Base-by-base conservation (phyloP, 2,113 vertebrate genomes). In the Xenus cinereus region DNA sequence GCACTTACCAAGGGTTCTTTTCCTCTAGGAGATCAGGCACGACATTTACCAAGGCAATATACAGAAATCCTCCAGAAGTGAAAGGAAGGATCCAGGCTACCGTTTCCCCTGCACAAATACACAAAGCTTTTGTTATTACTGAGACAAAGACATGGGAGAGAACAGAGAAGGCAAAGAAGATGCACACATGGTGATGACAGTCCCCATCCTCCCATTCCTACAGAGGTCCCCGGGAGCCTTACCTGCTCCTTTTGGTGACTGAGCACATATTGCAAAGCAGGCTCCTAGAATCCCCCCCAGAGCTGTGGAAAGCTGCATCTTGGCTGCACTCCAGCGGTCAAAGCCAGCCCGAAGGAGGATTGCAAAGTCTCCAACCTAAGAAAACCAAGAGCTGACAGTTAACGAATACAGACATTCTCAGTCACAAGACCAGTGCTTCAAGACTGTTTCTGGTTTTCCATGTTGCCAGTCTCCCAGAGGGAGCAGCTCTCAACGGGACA, bases 321-420 rank as follows among this genome's bases (percentile, higher is more conserved):
- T 99, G 84, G 99, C 99, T 19, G 99, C 99, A 27, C 99, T 99
- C 99, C 99, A 99, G 54, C 99, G 98, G 95, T 99, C 99, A 94
- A 99, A 99, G 28, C 99, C 99, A 8, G 99, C 99, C 79, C 99
- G 98, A 92, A 99, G 98, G 46, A 99, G 97, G 96, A 99, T 99
- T 94, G 99, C 99, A 93, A 99, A 99, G 97, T 99, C 99, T 92
- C 99, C 99, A 94, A 99, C 98, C 99, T 99, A 95, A 89, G 71
- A 78, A 84, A 90, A 81, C 8, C 79, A 71, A 82, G 39, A 93
- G 26, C 24, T 62, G 43, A 37, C 57, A 80, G 71, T 88, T 64
- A 84, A 75, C 7, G 20, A 68, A 60, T 48, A 33, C 10, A 32
- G 89, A 85, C 39, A 26, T 75, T 87, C 35, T 81, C 48, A 78